Evolutionary conservation across 1,140 invertebrate species (phyloP).

Genomic region (Monomorium pharaonis): DNA sequence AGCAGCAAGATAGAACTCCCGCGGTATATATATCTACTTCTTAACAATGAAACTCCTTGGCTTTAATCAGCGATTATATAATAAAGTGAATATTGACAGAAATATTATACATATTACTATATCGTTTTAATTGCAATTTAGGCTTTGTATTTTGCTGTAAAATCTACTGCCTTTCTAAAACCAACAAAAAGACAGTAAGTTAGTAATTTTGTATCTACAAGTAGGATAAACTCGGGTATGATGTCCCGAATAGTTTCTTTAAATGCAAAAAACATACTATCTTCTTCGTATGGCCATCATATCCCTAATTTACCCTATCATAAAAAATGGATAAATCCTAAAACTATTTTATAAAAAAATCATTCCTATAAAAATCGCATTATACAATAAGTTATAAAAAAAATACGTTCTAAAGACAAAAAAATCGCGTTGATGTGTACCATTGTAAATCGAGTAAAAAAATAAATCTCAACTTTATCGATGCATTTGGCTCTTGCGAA

Average conservation of each 20-base stretch:
- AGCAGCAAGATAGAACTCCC: constrained; percentile 27
- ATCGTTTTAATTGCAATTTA: neutral
- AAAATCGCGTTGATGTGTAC: neutral
- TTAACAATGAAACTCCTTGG: neutral
- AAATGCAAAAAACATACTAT: no score
- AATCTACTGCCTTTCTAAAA: neutral
- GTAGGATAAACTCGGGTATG: no score
- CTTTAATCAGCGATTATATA: neutral
- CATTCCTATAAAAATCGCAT: neutral
- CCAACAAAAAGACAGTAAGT: neutral
- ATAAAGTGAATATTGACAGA: neutral
- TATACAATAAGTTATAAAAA: neutral
- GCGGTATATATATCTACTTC: neutral
- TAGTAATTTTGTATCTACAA: neutral
- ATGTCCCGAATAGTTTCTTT: no score
- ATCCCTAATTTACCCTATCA: no score
- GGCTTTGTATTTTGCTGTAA: neutral
- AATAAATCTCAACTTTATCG: neutral
- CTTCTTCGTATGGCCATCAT: no score
- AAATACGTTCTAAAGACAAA: neutral
- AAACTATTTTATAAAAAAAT: constrained; percentile 7
- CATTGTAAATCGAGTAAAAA: neutral
- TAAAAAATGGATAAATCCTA: neutral
- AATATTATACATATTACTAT: neutral
- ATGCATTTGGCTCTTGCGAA: neutral